Evolutionary conservation across 2,113 vertebrate species (phyloP).

Genomic region (Apteryx owenii): DNA sequence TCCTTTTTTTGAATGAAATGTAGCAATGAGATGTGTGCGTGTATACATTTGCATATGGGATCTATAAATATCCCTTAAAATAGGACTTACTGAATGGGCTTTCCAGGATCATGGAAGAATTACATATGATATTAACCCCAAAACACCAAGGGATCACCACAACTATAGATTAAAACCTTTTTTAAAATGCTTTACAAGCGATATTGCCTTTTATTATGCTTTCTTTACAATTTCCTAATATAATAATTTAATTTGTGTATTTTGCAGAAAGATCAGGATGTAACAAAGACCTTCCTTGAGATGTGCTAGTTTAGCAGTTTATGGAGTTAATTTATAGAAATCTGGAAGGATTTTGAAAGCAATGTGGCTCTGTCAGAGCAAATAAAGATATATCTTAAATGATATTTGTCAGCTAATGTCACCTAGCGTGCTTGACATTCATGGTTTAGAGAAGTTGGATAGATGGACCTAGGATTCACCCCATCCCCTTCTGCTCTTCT

Average conservation of each 20-base stretch:
- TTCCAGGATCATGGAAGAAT: not conserved
- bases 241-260: not conserved
- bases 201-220: not conserved
- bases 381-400: slow-evolving; percentile 39
- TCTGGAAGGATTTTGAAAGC: slow-evolving; percentile 58
- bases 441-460: not conserved
- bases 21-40: not conserved
- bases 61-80: not conserved
- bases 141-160: not conserved
- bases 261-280: slow-evolving; percentile 35
- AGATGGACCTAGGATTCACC: not conserved
- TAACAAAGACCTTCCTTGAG: slow-evolving; percentile 25
- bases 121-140: not conserved
- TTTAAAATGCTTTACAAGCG: not conserved
- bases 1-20: not conserved
- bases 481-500: not conserved
- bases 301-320: slow-evolving; percentile 58
- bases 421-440: slow-evolving; percentile 7
- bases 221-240: slow-evolving; percentile 40
- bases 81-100: not conserved
- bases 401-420: not conserved
- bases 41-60: not conserved
- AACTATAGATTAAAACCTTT: not conserved
- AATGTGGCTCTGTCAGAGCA: slow-evolving; percentile 28
- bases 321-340: slow-evolving; percentile 60